Conservation (phyloP, 1,140 invertebrate genomes). For the Frieseomelitta varia region DNA sequence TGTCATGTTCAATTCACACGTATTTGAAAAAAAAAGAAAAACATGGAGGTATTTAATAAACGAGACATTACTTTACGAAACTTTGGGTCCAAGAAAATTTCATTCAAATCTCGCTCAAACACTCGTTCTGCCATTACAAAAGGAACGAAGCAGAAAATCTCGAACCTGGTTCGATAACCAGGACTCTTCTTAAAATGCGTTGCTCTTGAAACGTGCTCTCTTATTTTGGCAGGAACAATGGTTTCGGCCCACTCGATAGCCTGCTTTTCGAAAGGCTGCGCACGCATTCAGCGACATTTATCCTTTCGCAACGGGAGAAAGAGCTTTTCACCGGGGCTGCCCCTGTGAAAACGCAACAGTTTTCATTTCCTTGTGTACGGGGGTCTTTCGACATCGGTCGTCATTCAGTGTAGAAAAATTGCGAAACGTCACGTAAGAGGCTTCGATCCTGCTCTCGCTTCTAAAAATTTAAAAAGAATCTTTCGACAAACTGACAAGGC, state of each 20-base stretch:
- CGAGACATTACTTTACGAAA: neutral
- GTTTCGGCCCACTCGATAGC: neutral
- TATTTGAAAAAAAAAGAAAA: neutral
- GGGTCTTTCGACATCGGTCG: neutral
- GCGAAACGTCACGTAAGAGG: neutral
- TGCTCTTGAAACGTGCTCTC: neutral
- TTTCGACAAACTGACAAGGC: neutral
- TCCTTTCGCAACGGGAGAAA: slow-evolving; percentile 13
- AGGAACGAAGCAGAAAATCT: neutral
- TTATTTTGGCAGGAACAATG: slow-evolving; percentile 16
- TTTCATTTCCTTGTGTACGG: neutral
- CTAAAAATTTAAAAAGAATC: too few species aligned
- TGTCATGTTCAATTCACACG: too few species aligned
- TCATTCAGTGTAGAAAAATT: neutral
- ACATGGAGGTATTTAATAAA: neutral
- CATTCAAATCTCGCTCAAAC: neutral
- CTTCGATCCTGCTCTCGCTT: neutral
- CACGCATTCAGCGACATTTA: slow-evolving; percentile 3
- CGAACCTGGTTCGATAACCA: neutral
- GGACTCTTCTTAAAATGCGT: slow-evolving; percentile 1
- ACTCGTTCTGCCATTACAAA: neutral
- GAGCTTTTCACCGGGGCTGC: neutral
- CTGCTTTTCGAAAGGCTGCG: neutral
- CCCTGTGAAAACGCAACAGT: neutral
- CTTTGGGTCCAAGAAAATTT: neutral